A percentile compares a stretch with the other conserved stretches of the same genome.
These are phyloP conservation scores for Arvicola amphibius DNA, from an alignment of 2,797 vertebrate species.

Conservation along the genomic window DNA sequence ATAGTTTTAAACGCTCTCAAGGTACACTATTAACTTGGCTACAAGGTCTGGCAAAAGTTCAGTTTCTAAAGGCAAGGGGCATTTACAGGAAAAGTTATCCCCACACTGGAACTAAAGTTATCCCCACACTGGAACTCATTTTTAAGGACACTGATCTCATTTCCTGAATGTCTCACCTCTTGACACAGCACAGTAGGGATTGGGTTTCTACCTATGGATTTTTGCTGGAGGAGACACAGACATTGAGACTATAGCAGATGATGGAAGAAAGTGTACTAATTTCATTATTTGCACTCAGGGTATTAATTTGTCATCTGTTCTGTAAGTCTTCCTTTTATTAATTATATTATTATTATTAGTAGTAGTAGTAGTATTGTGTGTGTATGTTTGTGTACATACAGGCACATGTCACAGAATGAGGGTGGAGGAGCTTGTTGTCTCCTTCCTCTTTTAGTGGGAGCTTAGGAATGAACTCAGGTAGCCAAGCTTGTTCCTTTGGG, in stretches of 20 bases:
- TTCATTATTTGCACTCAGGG: constrained; percentile 21
- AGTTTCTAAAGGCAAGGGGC: not conserved
- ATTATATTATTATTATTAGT: not conserved
- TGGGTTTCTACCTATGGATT: not conserved
- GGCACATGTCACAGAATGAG: not conserved
- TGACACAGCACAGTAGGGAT: not conserved
- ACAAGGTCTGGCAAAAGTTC: not conserved
- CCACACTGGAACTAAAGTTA: not conserved
- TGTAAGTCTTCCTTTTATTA: not conserved
- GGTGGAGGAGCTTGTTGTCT: not conserved
- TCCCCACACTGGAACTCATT: not conserved
- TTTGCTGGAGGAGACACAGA: not conserved
- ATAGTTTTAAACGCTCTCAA: not conserved
- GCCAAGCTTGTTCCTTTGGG: not conserved
- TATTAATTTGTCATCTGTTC: not conserved
- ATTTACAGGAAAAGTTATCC: not conserved
- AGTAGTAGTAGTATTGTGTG: too few species aligned
- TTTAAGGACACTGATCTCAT: not conserved
- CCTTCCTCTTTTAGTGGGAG: not conserved
- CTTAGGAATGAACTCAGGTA: not conserved
- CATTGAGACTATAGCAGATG: not conserved
- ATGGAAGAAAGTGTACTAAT: constrained; percentile 11
- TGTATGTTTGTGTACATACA: not conserved
- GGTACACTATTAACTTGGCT: not conserved
- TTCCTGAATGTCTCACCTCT: not conserved